Percentiles rank a stretch among this genome's conserved stretches.
phyloP scores from a whole-genome alignment of 2,888 invertebrate species.

The Eupeodes luniger region DNA sequence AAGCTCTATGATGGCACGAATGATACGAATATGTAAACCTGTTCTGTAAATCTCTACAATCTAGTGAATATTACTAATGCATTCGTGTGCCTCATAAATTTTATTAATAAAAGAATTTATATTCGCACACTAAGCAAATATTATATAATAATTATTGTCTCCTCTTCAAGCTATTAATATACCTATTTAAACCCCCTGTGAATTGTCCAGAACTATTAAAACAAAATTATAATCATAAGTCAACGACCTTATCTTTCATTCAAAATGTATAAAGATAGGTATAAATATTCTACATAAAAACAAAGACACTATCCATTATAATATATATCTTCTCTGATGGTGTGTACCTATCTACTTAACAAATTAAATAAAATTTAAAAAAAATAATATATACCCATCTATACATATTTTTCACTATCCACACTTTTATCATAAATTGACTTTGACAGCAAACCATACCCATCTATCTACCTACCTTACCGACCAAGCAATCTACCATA shows the following conservation, averaged over 20 bases:
- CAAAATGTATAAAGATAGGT: too few relatives aligned
- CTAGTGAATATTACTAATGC: too few relatives aligned
- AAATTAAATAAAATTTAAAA: slow-evolving; percentile 33
- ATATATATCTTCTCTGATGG: background rate
- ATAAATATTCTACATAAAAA: background rate
- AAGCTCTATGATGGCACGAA: too few relatives aligned
- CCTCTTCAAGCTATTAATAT: background rate
- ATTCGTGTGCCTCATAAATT: too few relatives aligned
- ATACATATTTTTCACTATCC: slow-evolving; percentile 16
- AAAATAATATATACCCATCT: slow-evolving; percentile 6
- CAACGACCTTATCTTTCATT: slow-evolving; percentile 16
- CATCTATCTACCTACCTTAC: too few relatives aligned
- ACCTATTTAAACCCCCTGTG: background rate
- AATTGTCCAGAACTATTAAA: background rate
- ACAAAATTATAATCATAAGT: slow-evolving; percentile 2
- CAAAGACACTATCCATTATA: slow-evolving; percentile 23
- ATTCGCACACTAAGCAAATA: background rate
- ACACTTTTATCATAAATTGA: slow-evolving; percentile 61
- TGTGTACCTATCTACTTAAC: background rate
- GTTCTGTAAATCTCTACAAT: too few relatives aligned
- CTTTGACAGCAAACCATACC: slow-evolving; percentile 67
- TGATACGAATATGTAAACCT: too few relatives aligned
- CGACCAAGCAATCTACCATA: background rate
- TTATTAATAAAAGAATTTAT: too few relatives aligned
- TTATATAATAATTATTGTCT: background rate